Conservation (phyloP, 2,888 invertebrate species). For the Melangyna quadrimaculata region DNA sequence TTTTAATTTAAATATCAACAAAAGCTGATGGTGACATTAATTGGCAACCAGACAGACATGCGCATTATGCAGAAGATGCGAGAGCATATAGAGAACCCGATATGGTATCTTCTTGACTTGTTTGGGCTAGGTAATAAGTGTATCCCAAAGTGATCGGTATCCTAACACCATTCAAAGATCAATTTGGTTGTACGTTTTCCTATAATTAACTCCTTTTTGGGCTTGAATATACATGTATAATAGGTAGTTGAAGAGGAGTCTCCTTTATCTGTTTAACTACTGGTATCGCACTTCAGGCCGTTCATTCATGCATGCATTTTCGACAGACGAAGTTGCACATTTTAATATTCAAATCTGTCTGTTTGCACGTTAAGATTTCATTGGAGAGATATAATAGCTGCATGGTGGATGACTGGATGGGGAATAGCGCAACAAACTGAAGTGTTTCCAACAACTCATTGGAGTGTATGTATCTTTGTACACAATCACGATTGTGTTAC, state of each 20-base stretch:
- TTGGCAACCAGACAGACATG: constrained; percentile 46
- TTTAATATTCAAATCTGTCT: constrained; percentile 65
- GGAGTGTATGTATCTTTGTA: constrained; percentile 36
- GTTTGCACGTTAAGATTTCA: constrained; percentile 48
- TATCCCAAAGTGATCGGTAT: constrained; percentile 47
- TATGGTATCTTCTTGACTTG: constrained; percentile 26
- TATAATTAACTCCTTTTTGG: constrained; percentile 65
- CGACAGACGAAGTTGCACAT: constrained; percentile 55
- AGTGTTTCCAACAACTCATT: constrained; percentile 57
- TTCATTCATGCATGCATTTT: constrained; percentile 15
- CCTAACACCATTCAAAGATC: constrained; percentile 36
- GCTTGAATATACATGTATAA: not conserved
- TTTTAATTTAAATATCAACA: constrained; percentile 71
- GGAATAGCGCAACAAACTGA: constrained; percentile 39
- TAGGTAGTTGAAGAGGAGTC: constrained; percentile 32
- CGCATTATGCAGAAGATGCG: constrained; percentile 11
- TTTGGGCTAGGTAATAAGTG: constrained; percentile 36
- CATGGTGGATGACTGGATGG: not conserved
- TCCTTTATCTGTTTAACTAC: constrained; percentile 24
- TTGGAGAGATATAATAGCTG: constrained; percentile 46
- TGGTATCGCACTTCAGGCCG: constrained; percentile 39
- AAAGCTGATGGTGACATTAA: constrained; percentile 54
- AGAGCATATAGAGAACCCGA: not conserved
- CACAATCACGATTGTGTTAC: constrained; percentile 61
- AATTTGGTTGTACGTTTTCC: constrained; percentile 11